Conservation (phyloP, 2,113 vertebrate genomes). For the Hiodon alosoides region DNA sequence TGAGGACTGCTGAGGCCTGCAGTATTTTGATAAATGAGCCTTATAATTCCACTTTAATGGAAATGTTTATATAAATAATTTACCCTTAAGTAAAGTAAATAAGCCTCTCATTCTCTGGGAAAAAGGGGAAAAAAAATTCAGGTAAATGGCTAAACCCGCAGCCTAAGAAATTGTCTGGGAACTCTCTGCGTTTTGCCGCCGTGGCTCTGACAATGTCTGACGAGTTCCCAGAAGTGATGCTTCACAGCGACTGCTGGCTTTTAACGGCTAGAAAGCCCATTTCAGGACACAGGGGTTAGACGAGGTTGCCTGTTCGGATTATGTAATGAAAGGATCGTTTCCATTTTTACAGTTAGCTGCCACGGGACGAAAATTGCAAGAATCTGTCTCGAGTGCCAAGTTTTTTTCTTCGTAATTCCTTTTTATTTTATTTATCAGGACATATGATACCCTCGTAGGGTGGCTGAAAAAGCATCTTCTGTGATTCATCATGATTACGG, state of each 20-base stretch:
- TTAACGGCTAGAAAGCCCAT: neutral
- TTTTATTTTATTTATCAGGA: no score
- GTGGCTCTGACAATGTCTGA: neutral
- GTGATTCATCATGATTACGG: no score
- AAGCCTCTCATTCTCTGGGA: slow-evolving; percentile 36
- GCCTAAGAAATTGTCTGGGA: slow-evolving; percentile 38
- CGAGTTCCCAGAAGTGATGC: neutral
- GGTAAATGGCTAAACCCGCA: slow-evolving; percentile 41
- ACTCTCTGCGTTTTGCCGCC: neutral
- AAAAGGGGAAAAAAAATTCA: neutral
- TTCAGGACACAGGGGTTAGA: neutral
- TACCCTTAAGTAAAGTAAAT: slow-evolving; percentile 60
- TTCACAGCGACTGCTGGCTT: neutral
- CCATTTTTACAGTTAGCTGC: neutral
- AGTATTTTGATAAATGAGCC: slow-evolving; percentile 69
- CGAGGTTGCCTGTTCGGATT: neutral
- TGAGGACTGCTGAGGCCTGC: slow-evolving; percentile 66
- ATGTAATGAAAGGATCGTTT: neutral
- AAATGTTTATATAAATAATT: slow-evolving; percentile 70
- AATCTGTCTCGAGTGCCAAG: neutral
- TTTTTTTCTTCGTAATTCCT: no score
- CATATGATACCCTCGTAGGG: no score
- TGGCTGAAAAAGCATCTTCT: no score
- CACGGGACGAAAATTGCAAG: neutral
- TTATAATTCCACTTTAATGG: slow-evolving; percentile 81